Conservation (phyloP, 2,113 vertebrate species). For the Lepidothrix coronata region DNA sequence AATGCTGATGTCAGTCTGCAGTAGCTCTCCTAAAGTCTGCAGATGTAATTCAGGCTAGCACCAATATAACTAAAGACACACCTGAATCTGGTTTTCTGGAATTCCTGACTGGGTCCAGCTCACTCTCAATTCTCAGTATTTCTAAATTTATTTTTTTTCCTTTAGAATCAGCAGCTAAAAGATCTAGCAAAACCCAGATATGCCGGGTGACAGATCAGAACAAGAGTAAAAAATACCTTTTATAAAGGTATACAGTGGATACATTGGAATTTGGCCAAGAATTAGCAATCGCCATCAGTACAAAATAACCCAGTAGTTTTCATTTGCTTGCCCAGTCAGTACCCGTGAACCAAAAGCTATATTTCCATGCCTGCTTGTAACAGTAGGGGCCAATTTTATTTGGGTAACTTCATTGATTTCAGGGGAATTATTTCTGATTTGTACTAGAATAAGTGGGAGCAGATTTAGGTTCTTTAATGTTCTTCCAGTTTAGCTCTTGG, state of each 20-base stretch:
- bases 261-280: not conserved
- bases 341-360: not conserved
- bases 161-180: not conserved
- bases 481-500: constrained; percentile 67
- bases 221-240: not conserved
- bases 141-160: not conserved
- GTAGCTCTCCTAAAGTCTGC: not conserved
- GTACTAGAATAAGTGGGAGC: constrained; percentile 61
- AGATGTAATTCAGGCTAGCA: not conserved
- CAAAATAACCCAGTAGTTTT: constrained; percentile 5
- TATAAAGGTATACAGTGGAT: too few species aligned
- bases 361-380: constrained; percentile 1
- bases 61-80: not conserved
- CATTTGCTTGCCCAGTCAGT: not conserved
- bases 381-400: constrained; percentile 11
- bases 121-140: not conserved
- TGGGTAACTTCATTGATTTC: constrained; percentile 59
- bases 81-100: not conserved
- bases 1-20: not conserved
- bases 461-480: constrained; percentile 64
- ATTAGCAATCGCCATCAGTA: not conserved
- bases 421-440: constrained; percentile 65
- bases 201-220: not conserved
- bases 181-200: not conserved
- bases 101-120: not conserved